Percentiles rank a stretch among this genome's conserved stretches.
Conservation (phyloP, 2,888 invertebrate species). For the Tenthredo livida region DNA sequence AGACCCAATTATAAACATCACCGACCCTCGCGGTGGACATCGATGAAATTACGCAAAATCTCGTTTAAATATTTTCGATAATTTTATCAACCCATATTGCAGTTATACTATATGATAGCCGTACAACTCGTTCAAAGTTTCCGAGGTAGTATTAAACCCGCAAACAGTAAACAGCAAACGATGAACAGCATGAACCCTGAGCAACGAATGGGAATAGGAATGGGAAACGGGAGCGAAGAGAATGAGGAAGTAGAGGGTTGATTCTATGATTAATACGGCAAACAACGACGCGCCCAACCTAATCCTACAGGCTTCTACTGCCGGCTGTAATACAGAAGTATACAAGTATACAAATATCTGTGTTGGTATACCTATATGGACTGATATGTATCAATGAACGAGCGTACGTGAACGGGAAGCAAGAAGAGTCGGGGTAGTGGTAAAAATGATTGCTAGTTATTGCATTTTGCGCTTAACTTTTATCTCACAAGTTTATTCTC, state of each 20-base stretch:
- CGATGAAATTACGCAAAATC: background rate
- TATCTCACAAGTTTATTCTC: background rate
- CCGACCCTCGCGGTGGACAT: background rate
- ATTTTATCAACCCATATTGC: background rate
- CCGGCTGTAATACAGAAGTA: background rate
- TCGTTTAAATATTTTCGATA: background rate
- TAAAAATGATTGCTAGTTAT: background rate
- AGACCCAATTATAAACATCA: background rate
- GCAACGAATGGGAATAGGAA: background rate
- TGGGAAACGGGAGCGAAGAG: slow-evolving; percentile 28
- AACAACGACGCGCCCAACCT: slow-evolving; percentile 65
- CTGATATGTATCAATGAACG: slow-evolving; percentile 21
- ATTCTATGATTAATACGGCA: slow-evolving; percentile 70
- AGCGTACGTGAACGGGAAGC: background rate
- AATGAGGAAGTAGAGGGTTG: slow-evolving; percentile 60
- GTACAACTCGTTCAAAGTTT: background rate
- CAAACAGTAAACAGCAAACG: slow-evolving; percentile 31
- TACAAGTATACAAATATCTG: background rate
- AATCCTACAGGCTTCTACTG: slow-evolving; percentile 47
- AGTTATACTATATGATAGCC: background rate
- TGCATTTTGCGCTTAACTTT: background rate
- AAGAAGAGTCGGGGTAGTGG: background rate
- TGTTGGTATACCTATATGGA: background rate
- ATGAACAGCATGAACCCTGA: slow-evolving; percentile 23
- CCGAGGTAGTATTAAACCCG: slow-evolving; percentile 10